A percentile compares a stretch with the other conserved stretches of the same genome.
Evolutionary conservation across 2,888 invertebrate species (phyloP).

Genomic region (Lordiphosa fenestrarum): DNA sequence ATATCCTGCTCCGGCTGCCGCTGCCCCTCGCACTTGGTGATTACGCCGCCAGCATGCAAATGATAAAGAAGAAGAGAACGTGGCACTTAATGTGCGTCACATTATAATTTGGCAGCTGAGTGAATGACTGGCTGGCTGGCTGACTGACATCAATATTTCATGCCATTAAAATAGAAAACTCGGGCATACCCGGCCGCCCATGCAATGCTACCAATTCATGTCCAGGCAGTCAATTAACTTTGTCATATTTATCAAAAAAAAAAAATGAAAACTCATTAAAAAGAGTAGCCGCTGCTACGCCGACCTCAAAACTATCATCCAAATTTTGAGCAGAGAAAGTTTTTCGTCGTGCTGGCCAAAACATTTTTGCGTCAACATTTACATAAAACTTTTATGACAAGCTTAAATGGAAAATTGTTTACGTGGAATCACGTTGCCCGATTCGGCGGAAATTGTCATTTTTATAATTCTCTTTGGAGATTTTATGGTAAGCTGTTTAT

Average conservation of each 20-base stretch:
- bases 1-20: slow-evolving; percentile 54
- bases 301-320: too few species aligned
- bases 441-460: too few species aligned
- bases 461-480: too few species aligned
- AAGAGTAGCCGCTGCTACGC: slow-evolving; percentile 1
- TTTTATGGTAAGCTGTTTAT: too few species aligned
- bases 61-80: slow-evolving; percentile 53
- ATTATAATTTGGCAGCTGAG: slow-evolving; percentile 66
- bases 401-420: too few species aligned
- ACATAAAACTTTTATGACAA: too few species aligned
- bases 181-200: neutral
- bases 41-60: slow-evolving; percentile 48
- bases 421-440: too few species aligned
- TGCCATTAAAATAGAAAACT: slow-evolving; percentile 15
- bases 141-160: slow-evolving; percentile 42
- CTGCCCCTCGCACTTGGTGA: slow-evolving; percentile 18
- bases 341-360: too few species aligned
- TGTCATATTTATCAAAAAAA: slow-evolving; percentile 21
- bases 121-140: slow-evolving; percentile 38
- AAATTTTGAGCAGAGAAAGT: too few species aligned
- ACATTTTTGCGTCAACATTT: too few species aligned
- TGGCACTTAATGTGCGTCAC: slow-evolving; percentile 63
- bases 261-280: slow-evolving; percentile 37
- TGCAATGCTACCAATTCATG: slow-evolving; percentile 16
- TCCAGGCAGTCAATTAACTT: slow-evolving; percentile 41